Percentiles rank a stretch among this genome's conserved stretches.
Evolutionary conservation across 2,113 vertebrate species (phyloP).

Genomic region (Otis tarda): DNA sequence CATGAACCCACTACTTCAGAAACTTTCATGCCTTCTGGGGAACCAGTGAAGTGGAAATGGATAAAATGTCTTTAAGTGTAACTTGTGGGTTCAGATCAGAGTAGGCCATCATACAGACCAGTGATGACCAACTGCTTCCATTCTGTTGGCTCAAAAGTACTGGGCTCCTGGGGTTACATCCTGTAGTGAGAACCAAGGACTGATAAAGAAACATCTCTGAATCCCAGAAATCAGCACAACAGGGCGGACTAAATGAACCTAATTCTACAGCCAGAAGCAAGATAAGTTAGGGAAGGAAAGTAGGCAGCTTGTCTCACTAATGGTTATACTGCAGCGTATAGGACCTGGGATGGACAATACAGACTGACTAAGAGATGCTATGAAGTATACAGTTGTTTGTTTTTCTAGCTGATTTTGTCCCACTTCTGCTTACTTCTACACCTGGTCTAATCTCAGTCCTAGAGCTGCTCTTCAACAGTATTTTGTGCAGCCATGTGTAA

Average conservation of each 20-base stretch:
- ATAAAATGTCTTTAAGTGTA: not conserved
- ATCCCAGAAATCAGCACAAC: not conserved
- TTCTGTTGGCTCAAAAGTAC: not conserved
- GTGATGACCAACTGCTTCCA: not conserved
- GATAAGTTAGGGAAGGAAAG: not conserved
- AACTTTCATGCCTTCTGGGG: not conserved
- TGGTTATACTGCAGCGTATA: fast-evolving
- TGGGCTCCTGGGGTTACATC: not conserved
- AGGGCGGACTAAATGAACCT: not conserved
- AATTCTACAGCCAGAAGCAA: not conserved
- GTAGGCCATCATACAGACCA: not conserved
- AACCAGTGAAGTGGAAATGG: not conserved
- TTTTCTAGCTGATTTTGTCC: not conserved
- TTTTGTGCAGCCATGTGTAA: not conserved
- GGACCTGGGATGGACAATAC: not conserved
- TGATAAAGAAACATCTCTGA: not conserved
- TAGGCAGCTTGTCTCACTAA: not conserved
- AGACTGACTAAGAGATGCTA: not conserved
- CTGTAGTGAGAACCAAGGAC: not conserved
- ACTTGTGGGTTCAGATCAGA: not conserved
- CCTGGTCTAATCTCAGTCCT: not conserved
- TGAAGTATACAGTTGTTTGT: not conserved
- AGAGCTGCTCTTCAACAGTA: not conserved
- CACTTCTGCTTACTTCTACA: not conserved
- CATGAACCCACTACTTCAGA: not conserved